Base-by-base conservation (phyloP, 35 echinoderm and acorn worm species). In the Diadema setosum region DNA sequence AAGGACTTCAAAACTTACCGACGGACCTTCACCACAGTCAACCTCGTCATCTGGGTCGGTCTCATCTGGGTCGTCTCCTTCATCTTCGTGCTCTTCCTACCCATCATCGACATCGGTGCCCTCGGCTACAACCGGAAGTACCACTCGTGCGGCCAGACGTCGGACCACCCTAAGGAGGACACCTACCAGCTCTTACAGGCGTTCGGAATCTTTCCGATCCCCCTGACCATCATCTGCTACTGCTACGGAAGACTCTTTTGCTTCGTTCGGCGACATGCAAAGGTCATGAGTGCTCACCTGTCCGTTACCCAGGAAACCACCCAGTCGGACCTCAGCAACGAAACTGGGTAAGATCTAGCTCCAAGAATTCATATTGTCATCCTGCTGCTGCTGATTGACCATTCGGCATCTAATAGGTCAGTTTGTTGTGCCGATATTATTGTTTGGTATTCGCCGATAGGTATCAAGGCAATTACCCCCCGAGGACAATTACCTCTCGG, bases 201-300 rank as follows among this genome's bases (percentile, higher is more conserved):
- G 5, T 29, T 85, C 11, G 82, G 87, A 0, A 33, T 90, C 0
- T 97, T 85, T 65, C 94, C 94, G 0, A 65, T 97, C 20, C 94
- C 90, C 1, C 82, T 97, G 56, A 42, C 42, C 16, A 86, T 90
- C 17, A 96, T 92, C 44, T 80, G 92, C 4, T 64, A 63, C 27
- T 96, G 85, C 37, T 96, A 96, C 44, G 45, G 92, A 24, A 83
- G 85, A 56, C 88, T 96, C 37, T 92, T 88, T 42, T 39, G 84
- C 34, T 73, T 88, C 35, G 82, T 96, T 5, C 74, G 81, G 33
- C 39, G 52, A 4, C 94, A 96, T 39, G 43, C 46, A 8, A 86
- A 42, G 49, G 69, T 25, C 57, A 91, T 91, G 90, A 85, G 20
- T 30, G 57, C 52, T 0, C 35, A 70, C 40, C 11, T 84, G 16